Percentiles rank a stretch among this genome's conserved stretches.
Evolutionary conservation across 35 echinoderm and acorn worm genomes (phyloP).

Genomic region (Anneissia japonica): DNA sequence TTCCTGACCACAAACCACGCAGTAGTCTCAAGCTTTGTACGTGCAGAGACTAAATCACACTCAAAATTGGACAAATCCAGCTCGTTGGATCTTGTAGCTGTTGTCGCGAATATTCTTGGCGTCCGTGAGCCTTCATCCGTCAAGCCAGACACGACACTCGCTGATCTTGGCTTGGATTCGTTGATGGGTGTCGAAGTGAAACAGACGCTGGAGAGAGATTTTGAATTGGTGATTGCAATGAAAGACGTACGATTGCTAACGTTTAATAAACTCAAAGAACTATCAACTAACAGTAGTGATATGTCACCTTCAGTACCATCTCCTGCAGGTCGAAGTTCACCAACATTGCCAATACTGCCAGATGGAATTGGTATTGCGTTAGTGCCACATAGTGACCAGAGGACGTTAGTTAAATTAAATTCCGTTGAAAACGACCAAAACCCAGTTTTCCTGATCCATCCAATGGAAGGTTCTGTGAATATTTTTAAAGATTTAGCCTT

Average conservation of each 20-base stretch:
- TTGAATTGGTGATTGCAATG: conserved; percentile 60
- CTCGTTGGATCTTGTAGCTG: conserved; percentile 40
- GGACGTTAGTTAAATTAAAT: not conserved
- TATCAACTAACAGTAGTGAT: not conserved
- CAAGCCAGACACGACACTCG: conserved; percentile 52
- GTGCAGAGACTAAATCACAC: conserved; percentile 14
- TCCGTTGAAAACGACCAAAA: not conserved
- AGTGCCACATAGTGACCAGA: not conserved
- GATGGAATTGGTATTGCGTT: not conserved
- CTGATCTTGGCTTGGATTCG: conserved; percentile 77
- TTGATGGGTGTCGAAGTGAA: conserved; percentile 85
- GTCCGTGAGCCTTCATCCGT: conserved; percentile 50
- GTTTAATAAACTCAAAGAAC: conserved; percentile 61
- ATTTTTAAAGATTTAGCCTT: conserved; percentile 30
- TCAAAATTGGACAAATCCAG: not conserved
- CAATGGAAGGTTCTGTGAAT: conserved; percentile 62
- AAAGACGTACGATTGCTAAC: conserved; percentile 59
- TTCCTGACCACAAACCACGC: conserved; percentile 64
- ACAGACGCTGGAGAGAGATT: conserved; percentile 80
- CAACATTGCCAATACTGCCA: not conserved
- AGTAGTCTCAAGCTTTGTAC: conserved; percentile 69
- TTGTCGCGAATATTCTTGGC: conserved; percentile 76
- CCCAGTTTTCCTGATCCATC: conserved; percentile 63
- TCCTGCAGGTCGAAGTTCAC: not conserved
- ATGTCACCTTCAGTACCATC: not conserved